Conservation (phyloP, 2,113 vertebrate species). For the Genyomyrus donnyi region DNA sequence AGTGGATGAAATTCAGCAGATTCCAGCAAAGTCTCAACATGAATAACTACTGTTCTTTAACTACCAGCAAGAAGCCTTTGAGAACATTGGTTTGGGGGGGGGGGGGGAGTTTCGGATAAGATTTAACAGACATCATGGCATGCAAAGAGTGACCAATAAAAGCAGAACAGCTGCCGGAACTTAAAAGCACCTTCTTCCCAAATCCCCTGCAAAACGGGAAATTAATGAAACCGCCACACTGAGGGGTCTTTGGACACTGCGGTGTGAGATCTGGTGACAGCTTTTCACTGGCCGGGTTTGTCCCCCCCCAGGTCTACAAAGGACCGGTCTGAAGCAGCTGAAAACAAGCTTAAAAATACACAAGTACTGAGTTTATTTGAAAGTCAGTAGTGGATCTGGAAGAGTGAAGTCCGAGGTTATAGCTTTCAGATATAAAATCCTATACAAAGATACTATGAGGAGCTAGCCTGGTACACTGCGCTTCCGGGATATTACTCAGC, state of each 20-base stretch:
- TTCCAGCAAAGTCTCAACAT: background rate
- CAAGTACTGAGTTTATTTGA: constrained; percentile 62
- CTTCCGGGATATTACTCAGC: constrained; percentile 30
- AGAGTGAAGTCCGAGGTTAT: constrained; percentile 52
- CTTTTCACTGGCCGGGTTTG: background rate
- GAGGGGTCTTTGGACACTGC: background rate
- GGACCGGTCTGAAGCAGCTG: background rate
- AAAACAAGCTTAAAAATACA: constrained; percentile 48
- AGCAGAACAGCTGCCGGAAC: background rate
- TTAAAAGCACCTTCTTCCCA: background rate
- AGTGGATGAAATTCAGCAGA: background rate
- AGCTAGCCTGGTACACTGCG: constrained; percentile 50
- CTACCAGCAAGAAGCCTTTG: background rate
- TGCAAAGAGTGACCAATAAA: background rate
- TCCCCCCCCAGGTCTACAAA: background rate
- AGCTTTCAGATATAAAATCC: constrained; percentile 46
- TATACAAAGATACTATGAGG: constrained; percentile 45
- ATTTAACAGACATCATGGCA: background rate
- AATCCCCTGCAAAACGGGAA: background rate
- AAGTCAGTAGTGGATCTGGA: constrained; percentile 69
- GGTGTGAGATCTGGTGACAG: background rate
- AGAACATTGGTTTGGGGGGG: background rate
- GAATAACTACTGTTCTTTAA: background rate
- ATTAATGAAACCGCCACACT: background rate
- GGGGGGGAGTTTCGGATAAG: background rate